Evolutionary conservation across 2,113 vertebrate species (phyloP).

Genomic region (Python bivittatus): DNA sequence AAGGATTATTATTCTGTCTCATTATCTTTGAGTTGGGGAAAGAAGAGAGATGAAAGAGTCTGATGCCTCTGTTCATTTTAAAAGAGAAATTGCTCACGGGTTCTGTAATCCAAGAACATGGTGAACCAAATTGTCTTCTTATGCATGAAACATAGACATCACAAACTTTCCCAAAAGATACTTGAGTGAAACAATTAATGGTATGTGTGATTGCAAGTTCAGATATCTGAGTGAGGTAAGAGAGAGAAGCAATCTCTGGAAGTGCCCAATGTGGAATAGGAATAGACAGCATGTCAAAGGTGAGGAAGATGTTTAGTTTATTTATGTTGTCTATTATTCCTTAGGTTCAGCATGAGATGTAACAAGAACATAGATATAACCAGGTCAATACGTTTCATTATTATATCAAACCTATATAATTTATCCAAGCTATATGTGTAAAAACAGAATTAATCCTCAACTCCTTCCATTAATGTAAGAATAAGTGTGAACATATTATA

Average conservation of each 20-base stretch:
- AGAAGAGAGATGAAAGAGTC: not conserved
- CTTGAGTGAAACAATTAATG: not conserved
- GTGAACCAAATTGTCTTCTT: not conserved
- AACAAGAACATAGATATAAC: not conserved
- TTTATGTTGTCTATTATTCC: not conserved
- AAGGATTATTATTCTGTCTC: not conserved
- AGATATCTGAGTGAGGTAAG: not conserved
- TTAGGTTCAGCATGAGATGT: not conserved
- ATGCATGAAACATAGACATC: not conserved
- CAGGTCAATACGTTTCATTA: not conserved
- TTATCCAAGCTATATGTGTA: not conserved
- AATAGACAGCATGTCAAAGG: not conserved
- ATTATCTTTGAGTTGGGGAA: not conserved
- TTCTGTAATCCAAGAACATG: not conserved
- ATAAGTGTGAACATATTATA: not conserved
- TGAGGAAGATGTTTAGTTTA: not conserved
- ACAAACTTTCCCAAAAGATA: not conserved
- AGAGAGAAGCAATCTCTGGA: not conserved
- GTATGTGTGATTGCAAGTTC: not conserved
- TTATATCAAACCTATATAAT: not conserved
- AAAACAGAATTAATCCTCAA: rapidly evolving
- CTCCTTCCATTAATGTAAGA: not conserved
- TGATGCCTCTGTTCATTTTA: not conserved
- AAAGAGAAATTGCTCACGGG: not conserved
- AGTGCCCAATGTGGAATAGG: not conserved